Evolutionary conservation across 2,113 vertebrate genomes (phyloP).

Genomic region (Phrynosoma platyrhinos): DNA sequence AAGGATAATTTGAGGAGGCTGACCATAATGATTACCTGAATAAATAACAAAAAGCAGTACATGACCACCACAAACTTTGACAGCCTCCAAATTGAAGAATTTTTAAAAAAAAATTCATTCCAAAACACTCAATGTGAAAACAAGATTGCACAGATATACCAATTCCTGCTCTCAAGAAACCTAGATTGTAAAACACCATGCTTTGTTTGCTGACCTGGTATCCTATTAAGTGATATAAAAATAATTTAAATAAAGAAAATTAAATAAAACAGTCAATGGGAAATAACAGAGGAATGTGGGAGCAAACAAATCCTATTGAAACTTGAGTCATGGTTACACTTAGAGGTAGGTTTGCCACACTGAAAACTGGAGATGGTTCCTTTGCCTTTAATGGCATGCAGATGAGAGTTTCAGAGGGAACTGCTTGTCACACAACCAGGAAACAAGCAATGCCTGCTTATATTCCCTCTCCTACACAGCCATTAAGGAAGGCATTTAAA

Average conservation of each 20-base stretch:
- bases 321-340: too few relatives aligned
- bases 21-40: constrained; percentile 48
- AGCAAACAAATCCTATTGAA: neutral
- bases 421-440: too few relatives aligned
- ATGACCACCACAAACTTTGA: constrained; percentile 29
- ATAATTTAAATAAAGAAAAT: neutral
- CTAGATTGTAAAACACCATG: neutral
- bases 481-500: too few relatives aligned
- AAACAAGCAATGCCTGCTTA: too few relatives aligned
- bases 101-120: neutral
- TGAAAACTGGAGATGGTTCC: too few relatives aligned
- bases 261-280: neutral
- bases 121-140: neutral
- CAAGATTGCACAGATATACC: too few relatives aligned
- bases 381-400: too few relatives aligned
- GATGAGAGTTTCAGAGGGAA: too few relatives aligned
- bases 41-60: constrained; percentile 19
- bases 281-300: neutral
- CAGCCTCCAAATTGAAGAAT: neutral
- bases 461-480: too few relatives aligned
- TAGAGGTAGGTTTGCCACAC: too few relatives aligned
- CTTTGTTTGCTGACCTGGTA: neutral
- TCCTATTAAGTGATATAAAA: neutral
- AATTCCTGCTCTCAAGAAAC: neutral
- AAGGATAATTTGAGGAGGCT: constrained; percentile 52